Base-by-base conservation (phyloP, 2,113 vertebrate genomes). In the Urocolius indicus region DNA sequence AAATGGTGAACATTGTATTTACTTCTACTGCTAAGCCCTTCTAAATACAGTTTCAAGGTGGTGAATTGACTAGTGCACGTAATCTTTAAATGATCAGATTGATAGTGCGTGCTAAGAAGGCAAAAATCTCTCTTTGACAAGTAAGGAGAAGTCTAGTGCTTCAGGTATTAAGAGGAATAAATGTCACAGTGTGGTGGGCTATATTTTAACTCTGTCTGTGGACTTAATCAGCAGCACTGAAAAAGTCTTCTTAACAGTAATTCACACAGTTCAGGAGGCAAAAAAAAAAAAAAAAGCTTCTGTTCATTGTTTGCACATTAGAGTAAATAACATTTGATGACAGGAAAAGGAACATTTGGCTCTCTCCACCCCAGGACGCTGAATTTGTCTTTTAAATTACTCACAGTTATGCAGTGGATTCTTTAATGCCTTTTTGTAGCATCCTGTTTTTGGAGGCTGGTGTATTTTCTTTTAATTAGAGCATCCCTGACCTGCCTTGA, bases 261-360 rank as follows among this genome's bases (percentile, higher is more conserved):
- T 86, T 96, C 75, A 36, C 72, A 46, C 62, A 77, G 72, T 91
- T 93, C 0, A 5, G 54, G n/a, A 72, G 19, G 32, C 57, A n/a
- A 0, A 16, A 45, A 58, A 65, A 83, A n/a, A 0, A 16, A 45
- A 58, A 65, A 83, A 94, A 23, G 46, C 86, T 96, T 94, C 93
- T 95, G 90, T 81, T 97, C 93, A 92, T 96, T 96, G 96, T 96
- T 96, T 96, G 86, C 83, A 86, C 80, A 93, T 94, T 89, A 92
- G 45, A 94, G 62, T 95, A 94, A 96, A 96, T 92, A 96, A 78
- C 61, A 90, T 92, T 84, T 65, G 94, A 96, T 89, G 93, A 92
- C 95, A 96, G 93, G 92, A 94, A 87, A 94, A 87, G 80, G 80
- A 96, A 84, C 61, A 68, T 94, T 96, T 95, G 93, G 68, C 86